Evolutionary conservation across 2,797 vertebrate genomes (phyloP).

Genomic region (Poeciliopsis turneri): DNA sequence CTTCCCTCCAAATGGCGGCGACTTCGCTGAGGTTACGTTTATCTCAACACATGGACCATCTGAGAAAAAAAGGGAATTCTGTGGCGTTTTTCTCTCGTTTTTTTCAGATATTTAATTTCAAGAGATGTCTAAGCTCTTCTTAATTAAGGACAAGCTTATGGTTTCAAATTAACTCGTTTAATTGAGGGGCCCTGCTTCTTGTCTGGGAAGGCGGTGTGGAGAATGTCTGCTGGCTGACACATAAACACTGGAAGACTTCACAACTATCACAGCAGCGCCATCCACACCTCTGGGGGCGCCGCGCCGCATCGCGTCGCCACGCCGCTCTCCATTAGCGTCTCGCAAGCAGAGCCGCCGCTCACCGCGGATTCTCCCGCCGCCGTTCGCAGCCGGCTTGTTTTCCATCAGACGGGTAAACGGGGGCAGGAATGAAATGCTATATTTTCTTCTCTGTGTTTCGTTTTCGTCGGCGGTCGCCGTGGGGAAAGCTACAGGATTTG

Average conservation of each 20-base stretch:
- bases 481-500: slow-evolving; percentile 69
- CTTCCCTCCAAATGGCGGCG: slow-evolving; percentile 59
- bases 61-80: slow-evolving; percentile 73
- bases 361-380: slow-evolving; percentile 66
- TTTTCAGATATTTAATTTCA: slow-evolving; percentile 83
- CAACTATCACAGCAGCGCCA: slow-evolving; percentile 78
- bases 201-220: slow-evolving; percentile 73
- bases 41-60: slow-evolving; percentile 49
- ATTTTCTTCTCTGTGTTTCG: slow-evolving; percentile 59
- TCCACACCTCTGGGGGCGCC: slow-evolving; percentile 74
- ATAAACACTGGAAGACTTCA: slow-evolving; percentile 79
- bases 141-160: slow-evolving; percentile 85
- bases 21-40: slow-evolving; percentile 55
- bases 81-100: slow-evolving; percentile 69
- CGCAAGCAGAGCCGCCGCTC: slow-evolving; percentile 66
- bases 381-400: slow-evolving; percentile 67
- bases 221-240: slow-evolving; percentile 78
- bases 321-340: slow-evolving; percentile 73
- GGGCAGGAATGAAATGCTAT: slow-evolving; percentile 57
- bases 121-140: slow-evolving; percentile 83
- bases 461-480: slow-evolving; percentile 47
- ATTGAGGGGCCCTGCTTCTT: slow-evolving; percentile 76
- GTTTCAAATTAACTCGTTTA: slow-evolving; percentile 85
- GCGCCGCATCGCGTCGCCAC: slow-evolving; percentile 29
- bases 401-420: slow-evolving; percentile 63